Evolutionary conservation across 2,113 vertebrate species (phyloP).

Genomic region (Tupaia tana): DNA sequence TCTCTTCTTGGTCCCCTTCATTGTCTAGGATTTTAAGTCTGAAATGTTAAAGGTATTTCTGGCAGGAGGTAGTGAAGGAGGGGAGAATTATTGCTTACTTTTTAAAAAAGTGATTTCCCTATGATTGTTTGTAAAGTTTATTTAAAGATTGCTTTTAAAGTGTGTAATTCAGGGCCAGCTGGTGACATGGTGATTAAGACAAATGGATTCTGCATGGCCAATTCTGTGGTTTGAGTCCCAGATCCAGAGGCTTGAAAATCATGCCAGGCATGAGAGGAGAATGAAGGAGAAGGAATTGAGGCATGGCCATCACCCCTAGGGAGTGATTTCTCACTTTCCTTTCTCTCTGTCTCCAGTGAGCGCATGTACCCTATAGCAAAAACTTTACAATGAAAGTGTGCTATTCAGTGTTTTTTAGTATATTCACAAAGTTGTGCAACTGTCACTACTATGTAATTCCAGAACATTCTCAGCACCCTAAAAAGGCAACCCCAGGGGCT

Average conservation of each 20-base stretch:
- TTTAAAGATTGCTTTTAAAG: constrained; percentile 6
- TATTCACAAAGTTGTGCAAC: neutral
- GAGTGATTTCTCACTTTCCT: no score
- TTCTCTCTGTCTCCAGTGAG: no score
- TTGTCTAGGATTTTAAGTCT: constrained; percentile 3
- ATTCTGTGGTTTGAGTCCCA: no score
- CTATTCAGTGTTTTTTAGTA: neutral
- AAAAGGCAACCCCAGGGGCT: neutral
- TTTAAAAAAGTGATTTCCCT: neutral
- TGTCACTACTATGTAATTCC: neutral
- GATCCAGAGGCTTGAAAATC: no score
- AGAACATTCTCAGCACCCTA: neutral
- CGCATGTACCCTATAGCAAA: no score
- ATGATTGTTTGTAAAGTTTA: neutral
- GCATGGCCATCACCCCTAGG: no score
- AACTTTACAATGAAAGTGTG: neutral
- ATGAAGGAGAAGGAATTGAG: no score
- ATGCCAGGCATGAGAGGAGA: no score
- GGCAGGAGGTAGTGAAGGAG: neutral
- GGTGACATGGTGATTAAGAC: no score
- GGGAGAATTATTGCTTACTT: neutral
- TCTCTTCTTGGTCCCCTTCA: neutral
- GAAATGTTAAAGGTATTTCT: neutral
- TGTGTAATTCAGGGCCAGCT: neutral
- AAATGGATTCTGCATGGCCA: no score